A percentile compares a stretch with the other conserved stretches of the same genome.
Conservation (phyloP, 2,888 invertebrate species). For the Metalampra italica region DNA sequence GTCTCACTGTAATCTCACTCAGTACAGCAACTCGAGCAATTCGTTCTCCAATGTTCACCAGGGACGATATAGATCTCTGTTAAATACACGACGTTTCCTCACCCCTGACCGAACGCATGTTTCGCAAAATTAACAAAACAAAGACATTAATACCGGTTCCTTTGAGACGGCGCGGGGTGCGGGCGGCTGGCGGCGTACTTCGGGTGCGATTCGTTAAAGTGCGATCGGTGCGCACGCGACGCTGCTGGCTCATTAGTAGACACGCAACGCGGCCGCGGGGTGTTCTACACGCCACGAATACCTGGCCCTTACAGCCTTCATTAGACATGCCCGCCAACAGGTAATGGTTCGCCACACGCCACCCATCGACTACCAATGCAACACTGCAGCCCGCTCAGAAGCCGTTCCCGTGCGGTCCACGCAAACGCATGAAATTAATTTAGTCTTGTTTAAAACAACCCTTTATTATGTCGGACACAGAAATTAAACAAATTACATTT, state of each 20-base stretch:
- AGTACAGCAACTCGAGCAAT: background rate
- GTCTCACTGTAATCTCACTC: background rate
- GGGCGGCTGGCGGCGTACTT: constrained; percentile 51
- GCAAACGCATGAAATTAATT: constrained; percentile 32
- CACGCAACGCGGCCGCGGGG: constrained; percentile 51
- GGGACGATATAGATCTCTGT: constrained; percentile 3
- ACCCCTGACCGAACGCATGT: constrained; percentile 5
- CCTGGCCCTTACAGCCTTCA: constrained; percentile 39
- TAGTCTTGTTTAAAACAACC: constrained; percentile 27
- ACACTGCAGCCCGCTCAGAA: constrained; percentile 4
- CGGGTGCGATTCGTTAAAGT: constrained; percentile 63
- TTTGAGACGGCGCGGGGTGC: constrained; percentile 20
- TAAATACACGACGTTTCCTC: constrained; percentile 6
- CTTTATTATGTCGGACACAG: constrained; percentile 63
- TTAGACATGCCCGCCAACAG: constrained; percentile 49
- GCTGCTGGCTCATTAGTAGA: constrained; percentile 58
- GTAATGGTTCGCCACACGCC: constrained; percentile 51
- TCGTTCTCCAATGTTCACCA: background rate
- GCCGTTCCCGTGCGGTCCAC: constrained; percentile 7
- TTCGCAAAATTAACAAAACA: constrained; percentile 38
- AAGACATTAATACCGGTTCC: constrained; percentile 36
- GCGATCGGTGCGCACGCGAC: constrained; percentile 66
- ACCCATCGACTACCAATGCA: constrained; percentile 1
- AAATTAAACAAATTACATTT: constrained; percentile 74
- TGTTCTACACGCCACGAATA: constrained; percentile 32